Percentiles rank a stretch among this genome's conserved stretches.
phyloP scores from a whole-genome alignment of 2,797 vertebrate genomes.

The Coracias cyanogaster region DNA sequence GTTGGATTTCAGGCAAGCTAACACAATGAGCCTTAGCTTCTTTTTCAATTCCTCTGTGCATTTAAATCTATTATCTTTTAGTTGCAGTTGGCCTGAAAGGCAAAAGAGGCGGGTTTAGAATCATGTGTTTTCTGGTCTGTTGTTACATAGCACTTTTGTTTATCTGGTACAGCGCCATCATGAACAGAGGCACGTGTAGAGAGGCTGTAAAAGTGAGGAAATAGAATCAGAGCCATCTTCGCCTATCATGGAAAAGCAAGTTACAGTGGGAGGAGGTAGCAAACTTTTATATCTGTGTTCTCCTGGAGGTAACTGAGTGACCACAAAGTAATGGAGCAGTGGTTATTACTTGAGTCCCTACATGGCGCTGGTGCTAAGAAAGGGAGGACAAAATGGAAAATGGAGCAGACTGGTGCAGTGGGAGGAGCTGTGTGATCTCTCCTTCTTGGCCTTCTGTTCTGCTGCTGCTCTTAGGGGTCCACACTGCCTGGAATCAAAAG shows the following conservation, averaged over 20 bases:
- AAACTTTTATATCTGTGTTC: not conserved
- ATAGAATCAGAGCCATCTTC: not conserved
- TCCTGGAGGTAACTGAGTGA: not conserved
- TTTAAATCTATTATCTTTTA: not conserved
- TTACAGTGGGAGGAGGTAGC: not conserved
- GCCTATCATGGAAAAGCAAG: not conserved
- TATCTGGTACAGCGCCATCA: not conserved
- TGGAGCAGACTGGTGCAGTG: not conserved
- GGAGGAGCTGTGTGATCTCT: not conserved
- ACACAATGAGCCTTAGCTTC: not conserved
- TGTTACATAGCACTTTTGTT: not conserved
- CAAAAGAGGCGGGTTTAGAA: not conserved
- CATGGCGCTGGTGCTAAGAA: not conserved
- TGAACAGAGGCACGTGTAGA: not conserved
- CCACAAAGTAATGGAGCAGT: not conserved
- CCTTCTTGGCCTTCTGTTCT: not conserved
- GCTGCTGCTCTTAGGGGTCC: not conserved
- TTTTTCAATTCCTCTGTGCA: not conserved
- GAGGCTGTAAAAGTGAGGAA: not conserved
- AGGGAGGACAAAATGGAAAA: not conserved
- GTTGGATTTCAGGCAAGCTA: not conserved
- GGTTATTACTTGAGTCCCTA: not conserved
- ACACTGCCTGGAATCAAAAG: not conserved
- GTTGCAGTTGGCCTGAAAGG: not conserved
- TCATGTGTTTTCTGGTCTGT: not conserved